These are phyloP conservation scores for Vollenhovia emeryi DNA, from an alignment of 1,140 invertebrate genomes.

Conservation along the genomic window DNA sequence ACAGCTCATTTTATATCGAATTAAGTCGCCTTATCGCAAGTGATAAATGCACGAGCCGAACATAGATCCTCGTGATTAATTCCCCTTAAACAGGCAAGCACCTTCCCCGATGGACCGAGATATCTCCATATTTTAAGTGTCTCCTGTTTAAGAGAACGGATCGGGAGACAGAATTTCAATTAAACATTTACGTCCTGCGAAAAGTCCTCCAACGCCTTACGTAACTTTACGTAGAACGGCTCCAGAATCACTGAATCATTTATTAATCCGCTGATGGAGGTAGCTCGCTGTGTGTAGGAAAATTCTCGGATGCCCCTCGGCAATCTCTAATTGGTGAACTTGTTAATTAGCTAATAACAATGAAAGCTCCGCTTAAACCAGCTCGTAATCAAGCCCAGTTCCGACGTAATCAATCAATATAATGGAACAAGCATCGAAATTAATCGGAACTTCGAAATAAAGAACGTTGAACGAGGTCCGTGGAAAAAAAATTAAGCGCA, in stretches of 20 bases:
- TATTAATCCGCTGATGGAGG: slow-evolving; percentile 65
- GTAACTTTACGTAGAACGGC: slow-evolving; percentile 49
- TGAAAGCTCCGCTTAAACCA: slow-evolving; percentile 23
- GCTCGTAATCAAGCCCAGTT: background rate
- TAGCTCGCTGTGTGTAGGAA: slow-evolving; percentile 16
- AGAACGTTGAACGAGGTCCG: background rate
- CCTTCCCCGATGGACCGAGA: background rate
- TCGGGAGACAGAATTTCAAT: slow-evolving; percentile 69
- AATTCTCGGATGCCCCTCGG: background rate
- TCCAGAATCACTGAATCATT: slow-evolving; percentile 62
- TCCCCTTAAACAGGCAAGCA: slow-evolving; percentile 24
- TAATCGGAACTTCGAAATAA: slow-evolving; percentile 42
- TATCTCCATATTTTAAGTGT: slow-evolving; percentile 54
- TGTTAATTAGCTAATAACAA: slow-evolving; percentile 72
- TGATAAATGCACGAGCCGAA: slow-evolving; percentile 16
- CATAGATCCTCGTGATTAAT: slow-evolving; percentile 59
- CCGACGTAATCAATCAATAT: background rate
- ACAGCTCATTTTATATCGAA: background rate
- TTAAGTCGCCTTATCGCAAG: background rate
- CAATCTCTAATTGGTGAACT: slow-evolving; percentile 66
- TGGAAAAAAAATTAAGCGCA: slow-evolving; percentile 52
- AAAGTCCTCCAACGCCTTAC: slow-evolving; percentile 50
- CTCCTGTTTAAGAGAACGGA: slow-evolving; percentile 30
- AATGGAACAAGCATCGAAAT: background rate
- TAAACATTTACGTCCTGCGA: slow-evolving; percentile 66